Percentiles rank a stretch among this genome's conserved stretches.
Evolutionary conservation across 2,888 invertebrate genomes (phyloP).

Genomic region (Oscheius sp.): DNA sequence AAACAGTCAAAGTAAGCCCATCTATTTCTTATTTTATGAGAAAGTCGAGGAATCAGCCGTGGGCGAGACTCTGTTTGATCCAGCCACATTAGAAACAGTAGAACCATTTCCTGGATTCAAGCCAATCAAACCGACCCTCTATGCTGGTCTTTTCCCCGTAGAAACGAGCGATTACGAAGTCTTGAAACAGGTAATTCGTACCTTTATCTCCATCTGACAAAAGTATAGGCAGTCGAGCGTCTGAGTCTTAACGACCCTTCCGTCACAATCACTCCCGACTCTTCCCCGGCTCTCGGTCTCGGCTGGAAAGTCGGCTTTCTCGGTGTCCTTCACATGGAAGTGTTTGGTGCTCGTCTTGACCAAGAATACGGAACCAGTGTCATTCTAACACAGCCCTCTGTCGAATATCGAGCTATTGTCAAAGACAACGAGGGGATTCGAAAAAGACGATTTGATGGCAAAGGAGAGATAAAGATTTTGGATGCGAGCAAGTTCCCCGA

Average conservation of each 20-base stretch:
- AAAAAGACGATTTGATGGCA: constrained; percentile 64
- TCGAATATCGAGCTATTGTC: constrained; percentile 76
- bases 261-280: constrained; percentile 84
- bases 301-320: constrained; percentile 75
- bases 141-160: constrained; percentile 89
- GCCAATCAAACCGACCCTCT: constrained; percentile 83
- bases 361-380: constrained; percentile 77
- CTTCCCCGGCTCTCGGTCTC: constrained; percentile 76
- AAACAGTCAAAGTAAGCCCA: constrained; percentile 75
- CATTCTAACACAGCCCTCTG: constrained; percentile 77
- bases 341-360: constrained; percentile 76
- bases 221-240: constrained; percentile 84
- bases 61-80: constrained; percentile 67
- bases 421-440: constrained; percentile 68
- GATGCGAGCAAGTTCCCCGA: constrained; percentile 65
- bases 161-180: constrained; percentile 78
- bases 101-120: constrained; percentile 80
- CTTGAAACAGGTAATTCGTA: constrained; percentile 74
- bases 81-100: constrained; percentile 77
- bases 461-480: constrained; percentile 60
- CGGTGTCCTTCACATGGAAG: constrained; percentile 78
- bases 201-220: too few relatives aligned
- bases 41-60: constrained; percentile 62
- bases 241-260: constrained; percentile 93
- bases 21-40: not conserved